Percentiles rank a stretch among this genome's conserved stretches.
These are phyloP conservation scores for Salvelinus sp. DNA, from an alignment of 2,113 vertebrate species.

Conservation along the genomic window DNA sequence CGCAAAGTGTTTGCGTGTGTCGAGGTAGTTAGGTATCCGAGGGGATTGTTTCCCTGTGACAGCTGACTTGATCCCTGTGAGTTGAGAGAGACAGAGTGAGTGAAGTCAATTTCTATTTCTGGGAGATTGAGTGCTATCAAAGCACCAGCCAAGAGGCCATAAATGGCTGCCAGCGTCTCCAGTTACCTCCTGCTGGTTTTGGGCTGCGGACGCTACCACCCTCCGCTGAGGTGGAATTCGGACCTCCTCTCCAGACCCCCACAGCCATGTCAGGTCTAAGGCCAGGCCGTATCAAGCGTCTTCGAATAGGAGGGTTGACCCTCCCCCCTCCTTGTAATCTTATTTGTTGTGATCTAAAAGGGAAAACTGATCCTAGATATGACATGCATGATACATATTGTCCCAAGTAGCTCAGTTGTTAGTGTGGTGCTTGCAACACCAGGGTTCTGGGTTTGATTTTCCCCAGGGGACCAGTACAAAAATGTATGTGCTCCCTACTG, in stretches of 20 bases:
- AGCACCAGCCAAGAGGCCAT: conserved; percentile 19
- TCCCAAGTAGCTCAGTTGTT: too few relatives aligned
- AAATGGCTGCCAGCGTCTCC: conserved; percentile 15
- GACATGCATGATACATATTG: too few relatives aligned
- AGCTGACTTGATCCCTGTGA: conserved; percentile 40
- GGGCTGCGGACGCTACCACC: not conserved
- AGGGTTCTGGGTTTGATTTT: too few relatives aligned
- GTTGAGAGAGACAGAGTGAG: not conserved
- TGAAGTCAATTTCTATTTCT: conserved; percentile 40
- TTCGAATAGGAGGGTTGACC: too few relatives aligned
- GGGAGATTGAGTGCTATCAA: conserved; percentile 22
- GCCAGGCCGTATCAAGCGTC: too few relatives aligned
- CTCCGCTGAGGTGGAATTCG: too few relatives aligned
- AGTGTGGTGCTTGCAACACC: too few relatives aligned
- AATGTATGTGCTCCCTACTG: too few relatives aligned
- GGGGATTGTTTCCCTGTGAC: conserved; percentile 22
- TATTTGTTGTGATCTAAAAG: too few relatives aligned
- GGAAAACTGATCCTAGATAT: too few relatives aligned
- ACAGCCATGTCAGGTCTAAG: not conserved
- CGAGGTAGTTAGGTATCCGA: not conserved
- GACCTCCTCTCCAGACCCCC: not conserved
- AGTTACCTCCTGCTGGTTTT: not conserved
- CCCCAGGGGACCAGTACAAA: too few relatives aligned
- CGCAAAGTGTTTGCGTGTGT: not conserved
- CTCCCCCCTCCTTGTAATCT: too few relatives aligned